Base-by-base conservation (phyloP, 2,113 vertebrate genomes). In the Chrysochloris asiatica region DNA sequence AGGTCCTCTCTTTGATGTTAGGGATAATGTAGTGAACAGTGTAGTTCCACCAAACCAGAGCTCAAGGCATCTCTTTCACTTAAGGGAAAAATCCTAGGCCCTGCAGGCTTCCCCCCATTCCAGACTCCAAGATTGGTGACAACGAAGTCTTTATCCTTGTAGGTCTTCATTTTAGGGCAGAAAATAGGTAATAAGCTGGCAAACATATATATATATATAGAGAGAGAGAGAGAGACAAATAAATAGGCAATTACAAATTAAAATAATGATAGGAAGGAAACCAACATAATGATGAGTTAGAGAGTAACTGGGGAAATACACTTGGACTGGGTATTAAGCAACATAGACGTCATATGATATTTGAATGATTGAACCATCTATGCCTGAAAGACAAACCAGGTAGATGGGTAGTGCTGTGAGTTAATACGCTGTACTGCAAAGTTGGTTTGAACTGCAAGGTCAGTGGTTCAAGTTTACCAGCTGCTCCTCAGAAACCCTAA, bases 181-280 rank as follows among this genome's bases (percentile, higher is more conserved):
- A 22, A 83, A 93, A 71, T 36, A 67, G n/a, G 24, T 8, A 85
- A 47, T 38, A 61, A 43, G 75, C 12, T 41, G 88, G 45, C 28
- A 85, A 82, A n/a, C n/a, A n/a, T n/a, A n/a, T n/a, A n/a, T n/a
- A n/a, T n/a, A n/a, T n/a, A n/a, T n/a, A n/a, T n/a, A n/a, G n/a
- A n/a, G n/a, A n/a, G n/a, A n/a, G n/a, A n/a, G n/a, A n/a, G n/a
- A n/a, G n/a, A 56, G 12, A 88, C 21, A 77, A 81, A 48, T 48
- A 67, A 54, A 19, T 47, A 65, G 36, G 12, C 8, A 67, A 50
- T 43, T 78, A 50, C 3, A 86, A 52, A 59, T 71, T 72, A 65
- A n/a, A n/a, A 50, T 80, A 84, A 85, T 85, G 81, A 28, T 13
- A 79, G 43, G 12, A 92, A 92, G 76, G 43, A 83, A 63, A 21